Evolutionary conservation across 2,888 invertebrate genomes (phyloP), one percentile per base, ranked within the genome.

Genomic region (Mesopsocus fuscifrons): DNA sequence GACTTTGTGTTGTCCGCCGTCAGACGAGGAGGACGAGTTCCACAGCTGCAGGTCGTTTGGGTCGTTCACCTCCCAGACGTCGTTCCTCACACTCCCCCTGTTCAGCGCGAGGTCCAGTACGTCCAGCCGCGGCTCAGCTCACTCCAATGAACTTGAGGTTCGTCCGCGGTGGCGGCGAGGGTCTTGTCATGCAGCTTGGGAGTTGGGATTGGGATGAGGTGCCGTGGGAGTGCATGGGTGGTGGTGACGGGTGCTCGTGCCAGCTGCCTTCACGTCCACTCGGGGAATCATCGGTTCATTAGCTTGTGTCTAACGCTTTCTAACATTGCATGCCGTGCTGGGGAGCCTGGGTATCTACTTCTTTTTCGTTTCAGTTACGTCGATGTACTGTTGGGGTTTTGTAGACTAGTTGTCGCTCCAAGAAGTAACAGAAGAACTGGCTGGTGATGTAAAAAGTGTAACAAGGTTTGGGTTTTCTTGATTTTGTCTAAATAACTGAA

Each of bases 21-120:
- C 38, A 13, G 38, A 38, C 20, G 38, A 38, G 21, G 38, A 38
- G n/a, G 16, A 38, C 17, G 38, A 38, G 21, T 38, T 38, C 21
- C 38, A 38, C 21, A 38, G 38, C 20, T 38, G 38, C 38, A 20
- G 38, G 20, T 33, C 33, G 33, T n/a, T n/a, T 20, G 21, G 38
- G 20, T 26, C 26, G 8, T 38, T 38, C 20, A 18, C 38, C 5
- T 38, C 38, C 5, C 20, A 15, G 5, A 38, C 15, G n/a, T 38
- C 38, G 38, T 18, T 17, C 21, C 20, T 38, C 18, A 21, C 38
- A 5, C 15, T 6, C 20, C 38, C 38, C n/a, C 20, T 21, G 17
- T 38, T 38, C 21, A 38, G 38, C 21, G 15, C 38, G 17, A 17
- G 38, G 18, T 38, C 38, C 9, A 38, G 38, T 20, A 16, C 38